phyloP scores from a whole-genome alignment of 2,797 vertebrate species.

The Clarias fuscus region DNA sequence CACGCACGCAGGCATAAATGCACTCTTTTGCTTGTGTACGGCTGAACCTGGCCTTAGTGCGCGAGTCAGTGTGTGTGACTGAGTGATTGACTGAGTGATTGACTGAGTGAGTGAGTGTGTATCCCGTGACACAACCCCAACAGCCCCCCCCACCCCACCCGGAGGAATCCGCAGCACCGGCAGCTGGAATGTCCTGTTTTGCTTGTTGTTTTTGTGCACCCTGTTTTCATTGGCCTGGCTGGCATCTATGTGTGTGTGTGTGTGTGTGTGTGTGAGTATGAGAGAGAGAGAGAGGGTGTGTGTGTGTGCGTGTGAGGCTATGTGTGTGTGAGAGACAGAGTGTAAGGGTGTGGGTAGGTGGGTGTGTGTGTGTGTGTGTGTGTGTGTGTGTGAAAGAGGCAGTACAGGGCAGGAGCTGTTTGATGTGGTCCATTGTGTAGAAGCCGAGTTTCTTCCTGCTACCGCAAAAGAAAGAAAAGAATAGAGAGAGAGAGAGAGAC shows the following conservation, averaged over 20 bases:
- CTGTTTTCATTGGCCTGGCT: conserved; percentile 62
- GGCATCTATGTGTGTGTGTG: conserved; percentile 53
- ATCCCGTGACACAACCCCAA: no score
- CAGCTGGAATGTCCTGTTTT: conserved; percentile 85
- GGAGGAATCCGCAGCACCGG: conserved; percentile 79
- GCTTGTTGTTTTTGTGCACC: conserved; percentile 70
- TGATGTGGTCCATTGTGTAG: conserved; percentile 82
- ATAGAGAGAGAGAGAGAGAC: conserved; percentile 16
- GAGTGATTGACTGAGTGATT: not conserved
- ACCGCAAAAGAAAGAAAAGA: conserved; percentile 64
- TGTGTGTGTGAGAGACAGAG: conserved; percentile 19
- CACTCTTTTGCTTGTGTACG: conserved; percentile 1
- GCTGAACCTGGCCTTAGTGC: not conserved
- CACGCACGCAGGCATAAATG: not conserved
- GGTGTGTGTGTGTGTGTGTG: conserved; percentile 35
- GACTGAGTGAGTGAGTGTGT: not conserved
- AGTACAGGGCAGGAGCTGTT: conserved; percentile 73
- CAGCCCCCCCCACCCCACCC: no score
- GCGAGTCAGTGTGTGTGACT: not conserved
- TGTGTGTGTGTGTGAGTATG: not conserved
- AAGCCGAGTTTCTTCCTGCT: conserved; percentile 80
- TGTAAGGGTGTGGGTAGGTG: conserved; percentile 4
- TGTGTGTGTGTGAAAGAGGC: conserved; percentile 54
- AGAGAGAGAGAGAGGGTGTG: conserved; percentile 35
- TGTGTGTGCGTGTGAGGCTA: no score